A percentile compares a stretch with the other conserved stretches of the same genome.
Conservation (phyloP, 2,888 invertebrate species). For the Scaptomyza polygonia region DNA sequence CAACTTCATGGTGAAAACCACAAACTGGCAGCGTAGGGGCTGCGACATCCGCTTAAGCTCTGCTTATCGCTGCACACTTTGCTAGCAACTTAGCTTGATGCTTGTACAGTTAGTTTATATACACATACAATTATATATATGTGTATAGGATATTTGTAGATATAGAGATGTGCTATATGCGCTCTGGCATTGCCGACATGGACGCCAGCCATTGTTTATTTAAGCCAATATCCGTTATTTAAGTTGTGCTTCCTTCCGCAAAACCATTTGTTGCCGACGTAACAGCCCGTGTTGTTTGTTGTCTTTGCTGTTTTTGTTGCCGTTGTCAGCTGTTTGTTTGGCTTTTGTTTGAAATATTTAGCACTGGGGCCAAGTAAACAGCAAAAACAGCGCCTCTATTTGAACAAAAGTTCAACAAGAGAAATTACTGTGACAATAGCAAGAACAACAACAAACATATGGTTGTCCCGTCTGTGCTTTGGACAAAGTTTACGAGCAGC, state of each 20-base stretch:
- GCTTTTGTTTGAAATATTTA: conserved; percentile 77
- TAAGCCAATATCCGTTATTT: conserved; percentile 79
- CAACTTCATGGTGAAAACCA: conserved; percentile 53
- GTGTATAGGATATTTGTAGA: neutral
- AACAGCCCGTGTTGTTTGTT: conserved; percentile 21
- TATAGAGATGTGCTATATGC: conserved; percentile 31
- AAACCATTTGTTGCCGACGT: conserved; percentile 62
- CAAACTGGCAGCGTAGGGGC: conserved; percentile 38
- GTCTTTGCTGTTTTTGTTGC: conserved; percentile 32
- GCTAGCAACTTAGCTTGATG: conserved; percentile 47
- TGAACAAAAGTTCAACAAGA: conserved; percentile 71
- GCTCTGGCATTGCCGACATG: conserved; percentile 38
- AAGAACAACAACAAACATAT: conserved; percentile 40
- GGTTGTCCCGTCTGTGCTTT: conserved; percentile 26
- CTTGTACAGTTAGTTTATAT: conserved; percentile 20
- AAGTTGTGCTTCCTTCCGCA: conserved; percentile 76
- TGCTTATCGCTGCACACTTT: conserved; percentile 55
- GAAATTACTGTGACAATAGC: conserved; percentile 42
- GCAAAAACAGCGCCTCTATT: conserved; percentile 63
- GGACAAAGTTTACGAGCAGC: conserved; percentile 69
- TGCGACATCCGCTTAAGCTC: conserved; percentile 61
- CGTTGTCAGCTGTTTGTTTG: conserved; percentile 74
- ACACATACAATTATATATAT: conserved; percentile 4
- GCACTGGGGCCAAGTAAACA: conserved; percentile 62
- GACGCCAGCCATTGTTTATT: conserved; percentile 73